A percentile compares a stretch with the other conserved stretches of the same genome.
These are phyloP conservation scores for Heloderma charlesbogerti DNA, from an alignment of 2,113 vertebrate genomes.

Conservation along the genomic window DNA sequence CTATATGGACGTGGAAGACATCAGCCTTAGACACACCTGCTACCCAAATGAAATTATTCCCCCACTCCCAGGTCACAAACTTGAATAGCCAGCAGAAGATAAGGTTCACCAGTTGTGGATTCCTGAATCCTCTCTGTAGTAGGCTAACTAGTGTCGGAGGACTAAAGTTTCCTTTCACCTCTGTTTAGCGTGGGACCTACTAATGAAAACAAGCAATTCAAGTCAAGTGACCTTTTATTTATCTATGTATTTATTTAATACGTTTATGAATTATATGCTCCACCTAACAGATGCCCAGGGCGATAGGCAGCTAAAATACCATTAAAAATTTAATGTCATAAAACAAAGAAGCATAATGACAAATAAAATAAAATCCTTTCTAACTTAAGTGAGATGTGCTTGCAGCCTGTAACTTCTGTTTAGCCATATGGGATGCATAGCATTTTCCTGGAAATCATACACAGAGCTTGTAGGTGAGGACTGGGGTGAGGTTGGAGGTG, in stretches of 20 bases:
- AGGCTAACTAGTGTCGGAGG: background rate
- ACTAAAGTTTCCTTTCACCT: background rate
- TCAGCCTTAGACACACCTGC: background rate
- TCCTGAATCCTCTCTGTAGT: background rate
- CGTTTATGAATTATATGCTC: background rate
- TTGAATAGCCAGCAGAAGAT: background rate
- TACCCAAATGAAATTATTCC: background rate
- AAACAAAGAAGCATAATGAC: too few relatives aligned
- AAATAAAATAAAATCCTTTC: background rate
- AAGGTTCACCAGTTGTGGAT: too few relatives aligned
- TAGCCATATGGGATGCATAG: background rate
- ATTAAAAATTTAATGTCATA: background rate
- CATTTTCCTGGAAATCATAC: background rate
- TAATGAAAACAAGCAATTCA: background rate
- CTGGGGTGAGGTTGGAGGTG: background rate
- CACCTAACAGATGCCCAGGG: background rate
- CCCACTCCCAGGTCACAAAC: background rate
- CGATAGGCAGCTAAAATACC: background rate
- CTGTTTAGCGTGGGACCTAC: background rate
- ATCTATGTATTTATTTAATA: background rate
- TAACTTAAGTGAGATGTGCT: background rate
- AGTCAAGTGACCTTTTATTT: too few relatives aligned
- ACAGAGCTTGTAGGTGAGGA: background rate
- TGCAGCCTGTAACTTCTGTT: background rate
- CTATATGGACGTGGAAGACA: background rate